Evolutionary conservation across 1,140 invertebrate genomes (phyloP), one percentile per base, ranked within the genome.

Genomic region (Camponotus vicinus): DNA sequence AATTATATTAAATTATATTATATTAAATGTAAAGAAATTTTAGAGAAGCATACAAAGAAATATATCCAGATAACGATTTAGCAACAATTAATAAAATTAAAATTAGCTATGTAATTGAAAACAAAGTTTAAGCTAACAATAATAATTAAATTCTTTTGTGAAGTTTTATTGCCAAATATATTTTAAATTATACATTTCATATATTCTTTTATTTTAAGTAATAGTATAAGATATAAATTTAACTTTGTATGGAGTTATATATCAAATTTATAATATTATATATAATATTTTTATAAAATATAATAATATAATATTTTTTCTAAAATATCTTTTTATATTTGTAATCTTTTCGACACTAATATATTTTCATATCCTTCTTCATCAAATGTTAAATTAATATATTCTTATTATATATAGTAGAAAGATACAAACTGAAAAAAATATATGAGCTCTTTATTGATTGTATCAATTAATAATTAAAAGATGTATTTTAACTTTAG

Each of bases 361-460:
- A 7, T 52, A 52, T 32, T 52, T 52, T 15, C 4, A 2, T 37
- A 73, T 27, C 21, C 7, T 57, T 21, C 40, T 1, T 75, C 2
- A 69, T 45, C 5, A 1, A 75, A 75, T 57, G 21, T 27, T 76
- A 42, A 57, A 57, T 37, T 18, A 2, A 73, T 71, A 71, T 71
- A n/a, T 64, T 15, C 18, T 34, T 55, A 34, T 2, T 71, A 45
- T 45, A 45, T 40, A 6, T 40, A 40, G 11, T 13, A 45, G 40
- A 45, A 2, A 11, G 42, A 45, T 45, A 52, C 21, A 64, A 34
- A 18, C 34, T 15, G 15, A n/a, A 63, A 27, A 11, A 37, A 40
- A 40, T 78, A 37, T 7, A 6, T 21, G 11, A 37, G 8, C 18
- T 18, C 40, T 67, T 40, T 40, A 45, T 67, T 7, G 32, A 45